phyloP scores from a whole-genome alignment of 1,140 invertebrate genomes.

The Hylaeus anthracinus region DNA sequence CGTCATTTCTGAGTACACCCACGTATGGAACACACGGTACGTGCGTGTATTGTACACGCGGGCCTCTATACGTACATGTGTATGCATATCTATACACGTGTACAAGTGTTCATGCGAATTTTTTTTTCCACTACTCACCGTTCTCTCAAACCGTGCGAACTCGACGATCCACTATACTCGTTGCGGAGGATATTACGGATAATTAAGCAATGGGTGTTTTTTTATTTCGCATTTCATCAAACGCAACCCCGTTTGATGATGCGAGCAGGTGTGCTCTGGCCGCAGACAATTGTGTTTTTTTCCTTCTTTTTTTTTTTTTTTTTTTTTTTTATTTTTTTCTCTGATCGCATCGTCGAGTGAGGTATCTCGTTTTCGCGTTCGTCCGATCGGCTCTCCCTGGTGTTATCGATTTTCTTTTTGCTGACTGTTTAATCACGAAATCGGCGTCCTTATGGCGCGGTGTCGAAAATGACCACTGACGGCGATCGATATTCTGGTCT shows the following conservation, averaged over 20 bases:
- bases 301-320: no score
- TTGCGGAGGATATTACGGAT: conserved; percentile 59
- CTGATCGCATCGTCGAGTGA: conserved; percentile 6
- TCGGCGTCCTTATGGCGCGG: background rate
- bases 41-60: background rate
- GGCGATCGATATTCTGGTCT: background rate
- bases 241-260: conserved; percentile 32
- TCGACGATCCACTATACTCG: conserved; percentile 53
- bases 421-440: background rate
- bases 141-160: conserved; percentile 51
- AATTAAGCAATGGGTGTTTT: conserved; percentile 53
- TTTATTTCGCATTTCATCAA: conserved; percentile 58
- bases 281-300: conserved; percentile 48
- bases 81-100: conserved; percentile 3
- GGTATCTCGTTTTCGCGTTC: conserved; percentile 21
- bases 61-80: background rate
- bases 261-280: conserved; percentile 33
- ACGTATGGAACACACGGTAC: background rate
- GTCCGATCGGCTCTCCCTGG: background rate
- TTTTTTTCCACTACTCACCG: conserved; percentile 56
- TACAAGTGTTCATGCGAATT: conserved; percentile 41
- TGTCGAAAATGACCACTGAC: background rate
- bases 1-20: background rate
- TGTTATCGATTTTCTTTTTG: conserved; percentile 19
- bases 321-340: no score